These are phyloP conservation scores for Theocolax elegans DNA, from an alignment of 1,140 invertebrate genomes.

Conservation along the genomic window DNA sequence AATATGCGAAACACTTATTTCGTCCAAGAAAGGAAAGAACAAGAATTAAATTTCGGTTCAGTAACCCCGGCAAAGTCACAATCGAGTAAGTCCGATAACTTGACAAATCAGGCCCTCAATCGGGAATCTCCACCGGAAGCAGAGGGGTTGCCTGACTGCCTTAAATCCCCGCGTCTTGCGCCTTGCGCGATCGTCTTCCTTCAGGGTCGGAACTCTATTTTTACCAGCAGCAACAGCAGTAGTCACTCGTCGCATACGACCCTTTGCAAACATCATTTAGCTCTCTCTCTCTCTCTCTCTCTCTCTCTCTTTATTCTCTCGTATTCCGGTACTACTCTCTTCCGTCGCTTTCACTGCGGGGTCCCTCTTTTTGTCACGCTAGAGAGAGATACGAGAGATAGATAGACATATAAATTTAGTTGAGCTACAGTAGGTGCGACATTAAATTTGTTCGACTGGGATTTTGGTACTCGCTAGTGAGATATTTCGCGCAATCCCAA, in stretches of 20 bases:
- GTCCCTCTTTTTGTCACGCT: neutral
- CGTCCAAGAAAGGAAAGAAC: too few species aligned
- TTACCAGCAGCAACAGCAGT: constrained; percentile 45
- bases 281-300: constrained; percentile 6
- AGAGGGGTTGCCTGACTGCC: neutral
- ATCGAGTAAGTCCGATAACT: too few species aligned
- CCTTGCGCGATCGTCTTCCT: neutral
- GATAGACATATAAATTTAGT: constrained; percentile 25
- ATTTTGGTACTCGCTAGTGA: too few species aligned
- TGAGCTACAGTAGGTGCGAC: neutral
- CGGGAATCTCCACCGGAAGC: constrained; percentile 19
- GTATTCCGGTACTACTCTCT: neutral
- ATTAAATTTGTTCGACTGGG: neutral
- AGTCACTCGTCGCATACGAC: constrained; percentile 44
- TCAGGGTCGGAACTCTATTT: constrained; percentile 46
- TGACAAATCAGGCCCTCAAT: too few species aligned
- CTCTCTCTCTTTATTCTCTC: neutral
- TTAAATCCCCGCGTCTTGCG: neutral
- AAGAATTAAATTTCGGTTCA: too few species aligned
- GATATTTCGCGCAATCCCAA: too few species aligned
- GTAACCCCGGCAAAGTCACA: too few species aligned
- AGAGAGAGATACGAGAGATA: neutral
- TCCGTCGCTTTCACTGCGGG: neutral
- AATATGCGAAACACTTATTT: too few species aligned
- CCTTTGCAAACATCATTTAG: constrained; percentile 47